Base-by-base conservation (phyloP, 23 tunicate species). In the Ascidia mentula region DNA sequence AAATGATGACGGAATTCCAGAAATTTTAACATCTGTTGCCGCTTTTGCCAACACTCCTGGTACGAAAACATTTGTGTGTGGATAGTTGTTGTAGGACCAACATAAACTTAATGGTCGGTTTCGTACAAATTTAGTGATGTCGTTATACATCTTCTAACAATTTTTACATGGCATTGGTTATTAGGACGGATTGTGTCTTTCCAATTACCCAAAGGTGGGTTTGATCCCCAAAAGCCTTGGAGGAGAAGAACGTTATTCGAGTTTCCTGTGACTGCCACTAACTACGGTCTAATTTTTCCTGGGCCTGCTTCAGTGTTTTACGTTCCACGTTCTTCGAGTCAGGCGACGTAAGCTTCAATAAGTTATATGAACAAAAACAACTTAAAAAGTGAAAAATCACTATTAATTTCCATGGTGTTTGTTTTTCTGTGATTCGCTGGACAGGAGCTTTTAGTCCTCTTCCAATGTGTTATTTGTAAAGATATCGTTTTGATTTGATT, bases 21-120 rank as follows among this genome's bases (percentile, higher is more conserved):
- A 95, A n/a, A 82, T 95, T 77, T 72, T 95, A 45, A 89, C 99
- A 6, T 85, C 99, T 6, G 89, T 82, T 15, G 72, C 99, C 0
- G 99, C 90, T n/a, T 40, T 70, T n/a, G 83, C 80, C 20, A 81
- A 87, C 5, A 77, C 32, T 40, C 89, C 96, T 69, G 65, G 65
- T 53, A 5, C n/a, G n/a, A n/a, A 53, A 5, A 9, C 7, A 9
- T 42, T 42, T 12, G 12, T 42, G 53, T 42, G 15, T 12, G 12
- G 15, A 9, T 42, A 42, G 53, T 42, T 42, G 53, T 12, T 12
- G 53, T 15, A 28, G 24, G 65, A 20, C 12, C 65, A 6, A 3
- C 24, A 9, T 6, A 28, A 26, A 5, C 24, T 53, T 9, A 53
- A 53, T 9, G 53, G 53, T 15, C 53, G 15, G 12, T 42, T 42